Evolutionary conservation across 2,888 invertebrate genomes (phyloP).

Genomic region (Acrobasis suavella): DNA sequence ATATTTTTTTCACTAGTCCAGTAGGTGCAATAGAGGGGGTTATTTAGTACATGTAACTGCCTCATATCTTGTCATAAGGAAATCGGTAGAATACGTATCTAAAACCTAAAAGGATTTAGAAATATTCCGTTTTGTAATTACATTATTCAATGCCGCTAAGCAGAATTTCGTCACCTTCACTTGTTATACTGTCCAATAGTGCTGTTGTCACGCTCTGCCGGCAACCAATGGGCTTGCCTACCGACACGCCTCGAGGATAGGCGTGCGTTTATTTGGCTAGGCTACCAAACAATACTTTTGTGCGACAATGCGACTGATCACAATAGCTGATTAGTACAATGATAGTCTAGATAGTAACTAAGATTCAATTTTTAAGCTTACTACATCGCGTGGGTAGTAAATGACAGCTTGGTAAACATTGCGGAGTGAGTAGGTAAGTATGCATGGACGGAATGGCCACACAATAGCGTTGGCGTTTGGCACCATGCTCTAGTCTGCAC

Average conservation of each 20-base stretch:
- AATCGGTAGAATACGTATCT: too few species aligned
- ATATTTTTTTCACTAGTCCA: too few species aligned
- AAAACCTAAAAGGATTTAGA: slow-evolving; percentile 1
- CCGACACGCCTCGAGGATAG: slow-evolving; percentile 75
- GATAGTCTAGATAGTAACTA: slow-evolving; percentile 1
- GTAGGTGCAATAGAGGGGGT: too few species aligned
- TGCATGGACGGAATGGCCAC: too few species aligned
- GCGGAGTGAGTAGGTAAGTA: neutral
- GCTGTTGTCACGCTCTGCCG: slow-evolving; percentile 74
- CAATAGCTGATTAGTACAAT: slow-evolving; percentile 21
- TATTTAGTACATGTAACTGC: too few species aligned
- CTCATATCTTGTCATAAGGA: too few species aligned
- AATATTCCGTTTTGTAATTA: neutral
- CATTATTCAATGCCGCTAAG: slow-evolving; percentile 53
- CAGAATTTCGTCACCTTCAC: slow-evolving; percentile 74
- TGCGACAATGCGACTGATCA: slow-evolving; percentile 37
- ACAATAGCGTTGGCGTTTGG: too few species aligned
- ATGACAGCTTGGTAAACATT: neutral
- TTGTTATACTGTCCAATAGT: slow-evolving; percentile 75
- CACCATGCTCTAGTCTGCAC: too few species aligned
- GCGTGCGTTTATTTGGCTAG: slow-evolving; percentile 63
- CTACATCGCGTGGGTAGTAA: neutral
- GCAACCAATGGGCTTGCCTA: slow-evolving; percentile 72
- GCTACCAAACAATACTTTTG: slow-evolving; percentile 52
- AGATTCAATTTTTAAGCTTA: neutral